Conservation (phyloP, 2,797 vertebrate genomes). For the Enteromius radiatus region DNA sequence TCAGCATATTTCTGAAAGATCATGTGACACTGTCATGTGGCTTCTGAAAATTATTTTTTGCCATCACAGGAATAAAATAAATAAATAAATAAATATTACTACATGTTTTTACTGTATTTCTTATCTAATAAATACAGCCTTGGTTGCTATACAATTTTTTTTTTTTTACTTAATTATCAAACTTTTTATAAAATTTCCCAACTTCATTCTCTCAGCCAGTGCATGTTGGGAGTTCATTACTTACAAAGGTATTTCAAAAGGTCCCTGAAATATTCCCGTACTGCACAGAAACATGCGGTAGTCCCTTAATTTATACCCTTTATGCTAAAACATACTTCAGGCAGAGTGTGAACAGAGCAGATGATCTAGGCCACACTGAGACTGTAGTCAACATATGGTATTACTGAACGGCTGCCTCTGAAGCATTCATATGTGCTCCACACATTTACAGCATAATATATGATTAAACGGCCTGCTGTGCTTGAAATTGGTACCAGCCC, state of each 20-base stretch:
- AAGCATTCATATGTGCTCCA: slow-evolving; percentile 36
- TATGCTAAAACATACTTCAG: slow-evolving; percentile 26
- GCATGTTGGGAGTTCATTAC: slow-evolving; percentile 15
- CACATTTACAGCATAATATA: slow-evolving; percentile 25
- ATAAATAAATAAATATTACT: background rate
- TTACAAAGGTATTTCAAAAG: slow-evolving; percentile 9
- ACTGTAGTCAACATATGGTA: slow-evolving; percentile 16
- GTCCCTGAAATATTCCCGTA: background rate
- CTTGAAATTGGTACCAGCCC: slow-evolving; percentile 35
- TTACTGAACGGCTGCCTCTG: background rate
- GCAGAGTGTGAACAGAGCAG: slow-evolving; percentile 14
- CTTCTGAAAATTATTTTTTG: background rate
- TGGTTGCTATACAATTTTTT: background rate
- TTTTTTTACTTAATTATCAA: background rate
- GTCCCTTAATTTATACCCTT: slow-evolving; percentile 12
- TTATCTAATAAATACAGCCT: background rate
- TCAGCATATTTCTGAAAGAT: background rate
- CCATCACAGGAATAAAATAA: background rate
- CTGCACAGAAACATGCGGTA: background rate
- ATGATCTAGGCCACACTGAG: slow-evolving; percentile 17
- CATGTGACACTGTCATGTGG: background rate
- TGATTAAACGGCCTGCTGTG: slow-evolving; percentile 25
- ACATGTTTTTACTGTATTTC: background rate
- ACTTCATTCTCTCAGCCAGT: slow-evolving; percentile 22
- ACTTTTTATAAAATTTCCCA: background rate